Base-by-base conservation (phyloP, 2,888 invertebrate species). In the Blastobasis adustella region DNA sequence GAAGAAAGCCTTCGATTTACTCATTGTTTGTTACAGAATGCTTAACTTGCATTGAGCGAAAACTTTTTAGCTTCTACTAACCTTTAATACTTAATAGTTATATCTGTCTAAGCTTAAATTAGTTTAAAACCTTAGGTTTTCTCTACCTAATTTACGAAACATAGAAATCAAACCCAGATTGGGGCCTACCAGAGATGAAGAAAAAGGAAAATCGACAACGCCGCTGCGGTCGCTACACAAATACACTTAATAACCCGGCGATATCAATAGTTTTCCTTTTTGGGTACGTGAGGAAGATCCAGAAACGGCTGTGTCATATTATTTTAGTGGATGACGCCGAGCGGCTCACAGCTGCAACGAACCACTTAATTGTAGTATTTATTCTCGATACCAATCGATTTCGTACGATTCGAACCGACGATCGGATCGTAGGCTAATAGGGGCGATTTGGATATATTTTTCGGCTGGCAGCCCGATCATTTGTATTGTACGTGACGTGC, bases 251-350 rank as follows among this genome's bases (percentile, higher is more conserved):
- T 82, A 76, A 76, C 69, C 63, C 60, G 73, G 76, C 71, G 73
- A 73, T 73, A 76, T 72, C 66, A 68, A 75, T 74, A 77, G 77
- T 78, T 74, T 72, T 81, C 71, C 73, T 79, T 82, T 80, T 81
- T 79, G 75, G 77, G 71, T 70, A 68, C 71, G 67, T 71, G 73
- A 68, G 73, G 75, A 73, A 76, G 75, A 79, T 75, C 69, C 79
- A 79, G 75, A 85, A 88, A 87, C 66, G 85, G 86, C 87, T 87
- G 79, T 86, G 87, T 87, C 88, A 87, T 87, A 87, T 86, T 86
- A 86, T 86, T 86, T 87, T 84, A 88, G 87, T 82, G 87, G 85
- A 80, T 84, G 83, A 83, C 82, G 81, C 76, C 79, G 73, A 68
- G 73, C 74, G 76, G 75, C 82, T 82, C 83, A 81, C 85, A 87